These are phyloP conservation scores for Akabosia matsudoensis DNA, from an alignment of 1,140 invertebrate species.

Conservation along the genomic window DNA sequence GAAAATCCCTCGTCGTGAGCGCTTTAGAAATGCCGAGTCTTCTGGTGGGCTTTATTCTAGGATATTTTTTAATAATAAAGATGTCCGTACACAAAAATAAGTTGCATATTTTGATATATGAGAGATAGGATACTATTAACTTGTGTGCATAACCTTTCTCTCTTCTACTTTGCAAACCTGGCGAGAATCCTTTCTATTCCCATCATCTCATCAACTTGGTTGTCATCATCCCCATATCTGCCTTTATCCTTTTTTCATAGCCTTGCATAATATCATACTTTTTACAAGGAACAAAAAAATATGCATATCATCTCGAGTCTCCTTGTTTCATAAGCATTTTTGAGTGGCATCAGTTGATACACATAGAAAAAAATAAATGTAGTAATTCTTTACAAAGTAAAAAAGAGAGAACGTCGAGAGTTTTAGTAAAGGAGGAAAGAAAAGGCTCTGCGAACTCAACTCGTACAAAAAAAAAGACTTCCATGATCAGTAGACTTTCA, in stretches of 20 bases:
- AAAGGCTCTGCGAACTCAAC: neutral
- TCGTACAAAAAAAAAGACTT: neutral
- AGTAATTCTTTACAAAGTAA: neutral
- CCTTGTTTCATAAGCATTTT: constrained; percentile 22
- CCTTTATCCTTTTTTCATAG: constrained; percentile 6
- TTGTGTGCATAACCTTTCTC: constrained; percentile 1
- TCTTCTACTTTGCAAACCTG: neutral
- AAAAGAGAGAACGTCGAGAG: neutral
- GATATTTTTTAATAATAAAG: no score
- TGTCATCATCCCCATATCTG: constrained; percentile 13
- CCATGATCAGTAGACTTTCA: neutral
- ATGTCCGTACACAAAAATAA: no score
- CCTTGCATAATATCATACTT: neutral
- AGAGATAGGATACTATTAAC: neutral
- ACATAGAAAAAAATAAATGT: neutral
- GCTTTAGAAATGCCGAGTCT: no score
- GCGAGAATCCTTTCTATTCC: constrained; percentile 1
- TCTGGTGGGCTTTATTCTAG: no score
- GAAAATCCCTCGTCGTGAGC: neutral
- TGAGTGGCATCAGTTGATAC: neutral
- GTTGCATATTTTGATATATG: no score
- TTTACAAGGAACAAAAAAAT: neutral
- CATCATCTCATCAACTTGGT: constrained; percentile 22
- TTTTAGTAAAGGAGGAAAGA: neutral
- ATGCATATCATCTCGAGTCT: constrained; percentile 9